Base-by-base conservation (phyloP, 1,140 invertebrate species). In the Tetramorium alpestre region DNA sequence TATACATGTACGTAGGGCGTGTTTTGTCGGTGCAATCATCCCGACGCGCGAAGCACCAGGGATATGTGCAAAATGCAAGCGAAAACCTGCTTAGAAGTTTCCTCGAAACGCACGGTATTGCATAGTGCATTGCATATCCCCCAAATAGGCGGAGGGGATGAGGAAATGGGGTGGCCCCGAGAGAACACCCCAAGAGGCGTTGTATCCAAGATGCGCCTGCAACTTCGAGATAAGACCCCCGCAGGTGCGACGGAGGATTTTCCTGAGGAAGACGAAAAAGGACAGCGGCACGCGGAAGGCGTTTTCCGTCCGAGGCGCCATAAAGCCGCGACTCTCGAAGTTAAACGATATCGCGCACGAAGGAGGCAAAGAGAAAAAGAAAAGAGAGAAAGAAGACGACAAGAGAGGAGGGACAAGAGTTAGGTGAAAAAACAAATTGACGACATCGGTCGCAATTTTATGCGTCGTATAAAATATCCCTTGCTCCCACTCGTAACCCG, bases 341-440 rank as follows among this genome's bases (percentile, higher is more conserved):
- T 58, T 76, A 88, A 89, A 90, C 75, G 75, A 47, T 41, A 25
- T 6, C 58, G 28, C 62, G 28, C 62, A 44, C 13, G 51, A 78
- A 64, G 3, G n/a, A n/a, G n/a, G n/a, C 10, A 41, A 47, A 44
- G 22, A 4, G 25, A n/a, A 25, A 38, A 47, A n/a, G n/a, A 11
- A 64, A 22, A 16, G 38, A 51, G 41, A 1, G 16, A 3, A 13
- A 51, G 16, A 22, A 18, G 33, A 25, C 44, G 60, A 65, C 33
- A 28, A 10, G 16, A 6, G 28, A 16, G 44, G 13, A n/a, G 13
- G 22, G 25, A 18, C 49, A 60, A 62, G 25, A 60, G 47, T 25
- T 70, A n/a, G 28, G 25, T 28, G 49, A 85, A 85, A 33, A 90
- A 87, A 89, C 89, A 90, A 89, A 90, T 90, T 90, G 89, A 90